These are phyloP conservation scores for Porphyrio hochstetteri DNA, from an alignment of 2,113 vertebrate genomes.

Conservation along the genomic window DNA sequence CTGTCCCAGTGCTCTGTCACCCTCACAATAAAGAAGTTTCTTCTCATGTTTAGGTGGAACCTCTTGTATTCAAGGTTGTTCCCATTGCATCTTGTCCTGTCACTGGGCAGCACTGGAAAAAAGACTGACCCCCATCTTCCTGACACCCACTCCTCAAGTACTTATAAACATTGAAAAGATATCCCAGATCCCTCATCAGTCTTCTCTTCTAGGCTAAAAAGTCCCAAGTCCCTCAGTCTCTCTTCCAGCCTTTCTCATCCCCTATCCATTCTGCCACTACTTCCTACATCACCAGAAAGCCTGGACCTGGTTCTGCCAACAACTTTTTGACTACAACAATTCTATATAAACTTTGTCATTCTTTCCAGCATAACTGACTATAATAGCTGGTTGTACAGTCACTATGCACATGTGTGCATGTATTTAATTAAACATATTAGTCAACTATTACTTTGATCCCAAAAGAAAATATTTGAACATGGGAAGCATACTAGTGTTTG, in stretches of 20 bases:
- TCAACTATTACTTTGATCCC: constrained; percentile 6
- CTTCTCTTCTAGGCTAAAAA: too few species aligned
- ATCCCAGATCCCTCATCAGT: too few species aligned
- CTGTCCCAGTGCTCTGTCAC: too few species aligned
- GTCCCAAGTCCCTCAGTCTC: too few species aligned
- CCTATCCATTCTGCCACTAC: not conserved
- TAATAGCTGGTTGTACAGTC: not conserved
- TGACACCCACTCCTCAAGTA: too few species aligned
- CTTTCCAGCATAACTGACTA: not conserved
- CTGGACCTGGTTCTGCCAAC: not conserved
- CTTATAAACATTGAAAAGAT: too few species aligned
- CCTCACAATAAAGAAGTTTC: too few species aligned
- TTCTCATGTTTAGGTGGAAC: too few species aligned
- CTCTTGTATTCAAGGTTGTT: too few species aligned
- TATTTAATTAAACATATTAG: constrained; percentile 10
- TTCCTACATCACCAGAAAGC: not conserved
- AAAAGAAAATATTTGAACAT: constrained; percentile 30
- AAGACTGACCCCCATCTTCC: too few species aligned
- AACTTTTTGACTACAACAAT: not conserved
- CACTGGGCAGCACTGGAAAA: too few species aligned
- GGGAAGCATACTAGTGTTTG: not conserved
- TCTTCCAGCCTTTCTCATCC: not conserved
- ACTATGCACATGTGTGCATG: not conserved
- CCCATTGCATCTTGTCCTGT: too few species aligned
- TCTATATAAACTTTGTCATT: not conserved